Conservation (phyloP, 2,113 vertebrate genomes). For the Cichladusa arquata region DNA sequence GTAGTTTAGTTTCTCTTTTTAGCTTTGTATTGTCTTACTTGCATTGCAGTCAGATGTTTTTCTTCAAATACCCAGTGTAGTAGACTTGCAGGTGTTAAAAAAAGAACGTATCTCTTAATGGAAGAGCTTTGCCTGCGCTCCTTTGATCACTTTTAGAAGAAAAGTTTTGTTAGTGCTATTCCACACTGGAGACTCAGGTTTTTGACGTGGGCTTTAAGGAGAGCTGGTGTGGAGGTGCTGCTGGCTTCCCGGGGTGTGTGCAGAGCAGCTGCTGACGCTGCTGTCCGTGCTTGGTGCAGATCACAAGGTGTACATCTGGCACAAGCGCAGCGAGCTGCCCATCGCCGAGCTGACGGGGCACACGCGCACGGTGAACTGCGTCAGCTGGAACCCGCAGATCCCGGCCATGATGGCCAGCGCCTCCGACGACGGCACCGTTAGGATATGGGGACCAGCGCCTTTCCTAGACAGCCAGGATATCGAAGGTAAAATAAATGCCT, state of each 20-base stretch:
- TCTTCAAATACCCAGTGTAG: background rate
- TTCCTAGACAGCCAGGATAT: conserved; percentile 90
- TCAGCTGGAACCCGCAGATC: conserved; percentile 95
- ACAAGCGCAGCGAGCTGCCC: conserved; percentile 94
- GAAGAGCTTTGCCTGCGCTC: background rate
- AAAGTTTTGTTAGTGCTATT: background rate
- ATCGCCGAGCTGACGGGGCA: conserved; percentile 95
- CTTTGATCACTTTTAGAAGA: background rate
- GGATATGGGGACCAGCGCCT: conserved; percentile 96
- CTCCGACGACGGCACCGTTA: conserved; percentile 94
- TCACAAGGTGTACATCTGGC: conserved; percentile 99
- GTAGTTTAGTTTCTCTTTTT: background rate
- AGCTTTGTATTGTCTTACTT: background rate
- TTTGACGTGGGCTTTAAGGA: accelerated
- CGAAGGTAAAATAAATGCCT: conserved; percentile 72
- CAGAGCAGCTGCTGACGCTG: background rate
- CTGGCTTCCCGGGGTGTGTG: accelerated
- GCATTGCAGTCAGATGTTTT: background rate
- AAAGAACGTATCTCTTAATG: background rate
- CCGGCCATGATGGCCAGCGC: conserved; percentile 96
- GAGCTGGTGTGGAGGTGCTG: background rate
- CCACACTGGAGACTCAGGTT: accelerated
- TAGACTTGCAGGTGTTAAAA: background rate
- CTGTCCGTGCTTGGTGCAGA: conserved; percentile 68
- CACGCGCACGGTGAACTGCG: conserved; percentile 95